phyloP scores from a whole-genome alignment of 2,888 invertebrate genomes.

The Scotopteryx bipunctaria region DNA sequence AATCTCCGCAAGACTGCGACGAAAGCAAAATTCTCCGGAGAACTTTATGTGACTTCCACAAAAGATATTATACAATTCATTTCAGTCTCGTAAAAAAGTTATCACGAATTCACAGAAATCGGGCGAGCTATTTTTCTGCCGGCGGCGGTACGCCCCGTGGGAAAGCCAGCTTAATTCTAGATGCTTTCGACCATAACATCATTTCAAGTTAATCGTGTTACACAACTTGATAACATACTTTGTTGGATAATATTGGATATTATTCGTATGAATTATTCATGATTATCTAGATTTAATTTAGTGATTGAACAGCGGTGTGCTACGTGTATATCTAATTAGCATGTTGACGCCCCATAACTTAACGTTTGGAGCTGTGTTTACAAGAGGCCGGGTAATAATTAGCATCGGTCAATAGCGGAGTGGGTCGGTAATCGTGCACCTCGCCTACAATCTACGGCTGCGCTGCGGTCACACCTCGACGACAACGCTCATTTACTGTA shows the following conservation, averaged over 20 bases:
- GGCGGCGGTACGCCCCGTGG: conserved; percentile 65
- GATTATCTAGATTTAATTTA: conserved; percentile 36
- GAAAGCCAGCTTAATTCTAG: conserved; percentile 61
- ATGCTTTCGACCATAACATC: conserved; percentile 51
- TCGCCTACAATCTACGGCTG: conserved; percentile 29
- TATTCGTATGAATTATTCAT: conserved; percentile 31
- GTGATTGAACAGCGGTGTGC: conserved; percentile 35
- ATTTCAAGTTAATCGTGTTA: conserved; percentile 41
- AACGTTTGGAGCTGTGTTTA: conserved; percentile 55
- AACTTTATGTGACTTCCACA: conserved; percentile 73
- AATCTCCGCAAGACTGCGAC: conserved; percentile 63
- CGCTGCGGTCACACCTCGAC: conserved; percentile 59
- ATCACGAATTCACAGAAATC: conserved; percentile 77
- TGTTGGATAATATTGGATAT: conserved; percentile 23
- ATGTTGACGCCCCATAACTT: conserved; percentile 46
- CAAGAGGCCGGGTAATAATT: conserved; percentile 68
- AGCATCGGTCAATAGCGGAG: conserved; percentile 67
- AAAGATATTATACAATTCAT: conserved; percentile 79
- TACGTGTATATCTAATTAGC: conserved; percentile 46
- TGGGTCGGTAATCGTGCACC: conserved; percentile 58
- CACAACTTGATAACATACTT: conserved; percentile 25
- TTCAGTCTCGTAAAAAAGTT: conserved; percentile 78
- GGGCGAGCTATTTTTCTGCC: conserved; percentile 73
- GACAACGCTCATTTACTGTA: conserved; percentile 66
- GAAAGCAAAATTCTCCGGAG: conserved; percentile 68